Base-by-base conservation (phyloP, 1,140 invertebrate species). In the Homarus americanus region DNA sequence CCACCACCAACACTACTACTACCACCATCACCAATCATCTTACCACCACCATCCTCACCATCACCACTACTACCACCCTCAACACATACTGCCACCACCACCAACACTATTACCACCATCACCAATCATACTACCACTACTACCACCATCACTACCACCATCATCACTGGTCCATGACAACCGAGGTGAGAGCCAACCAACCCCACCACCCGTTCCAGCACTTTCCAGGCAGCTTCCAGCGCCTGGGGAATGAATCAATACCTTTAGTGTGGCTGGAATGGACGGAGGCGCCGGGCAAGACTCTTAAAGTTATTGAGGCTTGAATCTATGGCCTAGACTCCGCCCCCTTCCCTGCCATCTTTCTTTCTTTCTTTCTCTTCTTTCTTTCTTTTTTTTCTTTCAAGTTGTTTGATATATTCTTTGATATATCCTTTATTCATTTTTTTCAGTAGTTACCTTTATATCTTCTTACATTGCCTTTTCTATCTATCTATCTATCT, bases 221-320 rank as follows among this genome's bases (percentile, higher is more conserved):
- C 15, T 24, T 44, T 40, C 40, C 20, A n/a, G 20, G 32, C 41
- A 80, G 32, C 78, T 20, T 34, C 78, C 63, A 69, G 63, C 28
- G 63, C 5, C 63, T 69, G 2, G 17, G 79, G 49, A 58, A 82
- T 82, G 79, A 82, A 82, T 82, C 79, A 82, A 82, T 82, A 82
- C 49, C 63, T 53, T 58, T 58, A 53, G 79, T 82, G 79, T 82
- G 32, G 79, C 79, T 53, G 79, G 79, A 82, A 82, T 82, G 79
- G 79, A 63, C 63, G 32, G 63, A 82, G 79, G 79, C 79, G 79
- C 79, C 79, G 79, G 38, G 66, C 44, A 85, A 73, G 66, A 85
- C 44, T 85, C 69, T 75, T 85, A 85, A 73, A 75, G 66, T 75
- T 75, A 85, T 44, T 85, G 44, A 72, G 69, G 69, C 44, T 72